These are phyloP conservation scores for Myotis pilosus DNA, from an alignment of 2,797 vertebrate genomes.

Conservation along the genomic window DNA sequence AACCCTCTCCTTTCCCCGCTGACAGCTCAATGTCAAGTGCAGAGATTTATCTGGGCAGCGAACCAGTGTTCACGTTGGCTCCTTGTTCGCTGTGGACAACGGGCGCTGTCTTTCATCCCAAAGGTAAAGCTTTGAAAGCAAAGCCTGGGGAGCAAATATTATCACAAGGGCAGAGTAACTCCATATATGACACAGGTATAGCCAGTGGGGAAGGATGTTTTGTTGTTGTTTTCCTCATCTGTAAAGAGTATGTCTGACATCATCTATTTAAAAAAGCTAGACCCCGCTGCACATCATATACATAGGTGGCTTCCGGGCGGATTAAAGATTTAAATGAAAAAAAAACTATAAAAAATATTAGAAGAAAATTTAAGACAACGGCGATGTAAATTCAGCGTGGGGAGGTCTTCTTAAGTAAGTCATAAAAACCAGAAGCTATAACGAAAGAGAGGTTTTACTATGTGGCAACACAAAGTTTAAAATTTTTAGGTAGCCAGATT, in stretches of 20 bases:
- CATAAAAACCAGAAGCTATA: not conserved
- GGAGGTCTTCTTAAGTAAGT: not conserved
- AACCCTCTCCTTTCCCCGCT: not conserved
- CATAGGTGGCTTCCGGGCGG: not conserved
- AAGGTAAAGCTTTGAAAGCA: not conserved
- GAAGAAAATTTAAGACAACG: not conserved
- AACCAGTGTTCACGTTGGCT: not conserved
- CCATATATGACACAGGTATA: not conserved
- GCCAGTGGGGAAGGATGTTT: not conserved
- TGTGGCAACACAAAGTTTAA: not conserved
- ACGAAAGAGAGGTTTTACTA: not conserved
- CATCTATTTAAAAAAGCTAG: not conserved
- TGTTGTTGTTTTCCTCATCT: not conserved
- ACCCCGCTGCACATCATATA: not conserved
- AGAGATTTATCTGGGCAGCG: not conserved
- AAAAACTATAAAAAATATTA: not conserved
- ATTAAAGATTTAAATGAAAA: not conserved
- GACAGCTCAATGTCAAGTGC: not conserved
- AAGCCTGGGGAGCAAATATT: not conserved
- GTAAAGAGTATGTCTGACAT: not conserved
- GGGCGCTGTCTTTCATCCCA: not conserved
- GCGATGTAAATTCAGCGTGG: not conserved
- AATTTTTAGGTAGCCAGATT: slow-evolving; percentile 23
- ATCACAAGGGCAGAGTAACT: not conserved
- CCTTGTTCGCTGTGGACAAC: not conserved